phyloP scores from a whole-genome alignment of 2,797 vertebrate genomes.

The Pagetopsis macropterus region DNA sequence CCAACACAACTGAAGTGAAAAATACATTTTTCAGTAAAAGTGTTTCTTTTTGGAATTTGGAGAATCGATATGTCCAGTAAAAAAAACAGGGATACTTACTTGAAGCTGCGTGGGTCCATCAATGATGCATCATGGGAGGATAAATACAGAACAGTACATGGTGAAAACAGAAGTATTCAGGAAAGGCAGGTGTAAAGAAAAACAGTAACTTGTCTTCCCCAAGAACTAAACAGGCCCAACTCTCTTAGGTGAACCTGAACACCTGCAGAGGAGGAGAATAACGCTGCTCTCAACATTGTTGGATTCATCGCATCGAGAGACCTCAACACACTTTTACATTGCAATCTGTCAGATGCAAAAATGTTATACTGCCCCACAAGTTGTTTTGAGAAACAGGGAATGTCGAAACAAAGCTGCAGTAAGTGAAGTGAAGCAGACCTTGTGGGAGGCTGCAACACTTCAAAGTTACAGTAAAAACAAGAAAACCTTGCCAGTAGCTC shows the following conservation, averaged over 20 bases:
- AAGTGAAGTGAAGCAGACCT: slow-evolving; percentile 49
- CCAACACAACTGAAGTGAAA: background rate
- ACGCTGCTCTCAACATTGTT: background rate
- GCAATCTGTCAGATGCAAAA: slow-evolving; percentile 46
- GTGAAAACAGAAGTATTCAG: slow-evolving; percentile 29
- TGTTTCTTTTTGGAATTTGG: slow-evolving; percentile 15
- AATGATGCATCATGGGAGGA: slow-evolving; percentile 56
- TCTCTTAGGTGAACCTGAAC: slow-evolving; percentile 35
- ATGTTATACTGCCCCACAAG: slow-evolving; percentile 4
- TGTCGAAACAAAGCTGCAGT: slow-evolving; percentile 57
- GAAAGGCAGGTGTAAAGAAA: slow-evolving; percentile 19
- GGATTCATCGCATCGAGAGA: slow-evolving; percentile 50
- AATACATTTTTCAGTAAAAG: background rate
- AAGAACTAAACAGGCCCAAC: slow-evolving; percentile 19
- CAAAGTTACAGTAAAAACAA: slow-evolving; percentile 57
- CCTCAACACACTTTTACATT: slow-evolving; percentile 26
- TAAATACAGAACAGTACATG: slow-evolving; percentile 37
- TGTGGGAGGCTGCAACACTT: slow-evolving; percentile 59
- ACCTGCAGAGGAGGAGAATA: slow-evolving; percentile 20
- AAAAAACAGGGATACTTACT: slow-evolving; percentile 65
- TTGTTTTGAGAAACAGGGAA: background rate
- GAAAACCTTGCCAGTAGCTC: slow-evolving; percentile 55
- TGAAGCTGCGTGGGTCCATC: slow-evolving; percentile 73
- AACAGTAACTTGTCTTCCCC: slow-evolving; percentile 31
- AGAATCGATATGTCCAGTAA: slow-evolving; percentile 21